Percentiles rank a stretch among this genome's conserved stretches.
Conservation (phyloP, 2,113 vertebrate genomes). For the Pluvialis apricaria region DNA sequence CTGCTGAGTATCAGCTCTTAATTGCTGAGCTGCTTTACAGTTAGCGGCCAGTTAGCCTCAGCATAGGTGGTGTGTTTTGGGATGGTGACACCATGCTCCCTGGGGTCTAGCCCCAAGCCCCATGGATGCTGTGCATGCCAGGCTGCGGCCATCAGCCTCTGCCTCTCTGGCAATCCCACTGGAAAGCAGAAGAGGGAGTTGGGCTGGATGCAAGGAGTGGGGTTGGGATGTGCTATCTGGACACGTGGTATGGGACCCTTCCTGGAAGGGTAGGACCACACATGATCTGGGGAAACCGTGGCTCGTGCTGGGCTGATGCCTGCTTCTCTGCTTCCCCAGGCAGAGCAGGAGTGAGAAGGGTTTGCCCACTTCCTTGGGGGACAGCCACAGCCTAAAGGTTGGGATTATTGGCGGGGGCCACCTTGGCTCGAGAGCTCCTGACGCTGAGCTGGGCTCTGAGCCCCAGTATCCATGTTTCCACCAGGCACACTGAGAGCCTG, state of each 20-base stretch:
- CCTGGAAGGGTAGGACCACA: neutral
- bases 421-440: constrained; percentile 52
- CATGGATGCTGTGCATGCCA: neutral
- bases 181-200: neutral
- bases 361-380: neutral
- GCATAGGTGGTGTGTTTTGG: neutral
- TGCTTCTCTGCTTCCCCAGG: neutral
- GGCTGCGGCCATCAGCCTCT: neutral
- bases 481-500: constrained; percentile 69
- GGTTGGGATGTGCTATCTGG: neutral
- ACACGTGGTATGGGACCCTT: neutral
- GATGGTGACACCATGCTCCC: no score
- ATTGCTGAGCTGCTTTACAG: neutral
- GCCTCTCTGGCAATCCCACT: neutral
- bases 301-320: neutral
- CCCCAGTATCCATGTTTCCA: constrained; percentile 71
- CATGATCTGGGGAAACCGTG: neutral
- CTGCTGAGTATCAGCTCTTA: neutral
- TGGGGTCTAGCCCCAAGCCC: neutral
- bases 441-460: constrained; percentile 34
- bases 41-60: neutral
- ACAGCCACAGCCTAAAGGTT: constrained; percentile 26
- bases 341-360: neutral
- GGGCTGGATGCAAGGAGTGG: neutral
- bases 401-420: constrained; percentile 76